phyloP scores from a whole-genome alignment of 2,888 invertebrate genomes.

The Troides aeacus region DNA sequence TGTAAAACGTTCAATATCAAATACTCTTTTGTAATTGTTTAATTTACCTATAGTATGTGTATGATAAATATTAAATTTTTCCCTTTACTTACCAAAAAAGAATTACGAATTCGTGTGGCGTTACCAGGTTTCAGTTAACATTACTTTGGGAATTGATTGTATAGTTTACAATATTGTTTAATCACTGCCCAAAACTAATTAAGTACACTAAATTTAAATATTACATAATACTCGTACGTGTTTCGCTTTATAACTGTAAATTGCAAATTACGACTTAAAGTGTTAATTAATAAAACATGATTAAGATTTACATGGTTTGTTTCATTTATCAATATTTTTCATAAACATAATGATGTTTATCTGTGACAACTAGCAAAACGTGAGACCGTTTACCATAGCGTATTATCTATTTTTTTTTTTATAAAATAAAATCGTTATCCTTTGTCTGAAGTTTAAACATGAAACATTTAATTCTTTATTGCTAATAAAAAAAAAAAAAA shows the following conservation, averaged over 20 bases:
- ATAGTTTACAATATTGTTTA: constrained; percentile 38
- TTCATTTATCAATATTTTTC: constrained; percentile 34
- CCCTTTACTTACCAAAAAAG: constrained; percentile 74
- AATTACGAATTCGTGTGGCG: constrained; percentile 52
- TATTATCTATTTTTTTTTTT: no score
- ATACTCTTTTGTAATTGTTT: constrained; percentile 72
- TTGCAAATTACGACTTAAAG: constrained; percentile 73
- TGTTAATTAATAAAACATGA: constrained; percentile 65
- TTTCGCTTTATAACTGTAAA: constrained; percentile 70
- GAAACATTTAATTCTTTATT: no score
- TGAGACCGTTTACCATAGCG: no score
- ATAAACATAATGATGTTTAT: background rate
- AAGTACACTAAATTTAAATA: constrained; percentile 55
- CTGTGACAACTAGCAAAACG: no score
- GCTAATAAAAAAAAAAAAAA: no score
- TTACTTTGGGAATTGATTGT: constrained; percentile 45
- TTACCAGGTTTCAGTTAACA: constrained; percentile 65
- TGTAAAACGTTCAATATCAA: constrained; percentile 58
- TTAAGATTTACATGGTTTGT: constrained; percentile 40
- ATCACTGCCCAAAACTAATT: constrained; percentile 64
- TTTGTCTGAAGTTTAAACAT: no score
- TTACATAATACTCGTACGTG: constrained; percentile 62
- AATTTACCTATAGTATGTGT: constrained; percentile 38
- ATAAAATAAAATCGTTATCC: no score
- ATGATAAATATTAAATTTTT: constrained; percentile 52